Conservation (phyloP, 2,888 invertebrate genomes). For the Tipula unca region DNA sequence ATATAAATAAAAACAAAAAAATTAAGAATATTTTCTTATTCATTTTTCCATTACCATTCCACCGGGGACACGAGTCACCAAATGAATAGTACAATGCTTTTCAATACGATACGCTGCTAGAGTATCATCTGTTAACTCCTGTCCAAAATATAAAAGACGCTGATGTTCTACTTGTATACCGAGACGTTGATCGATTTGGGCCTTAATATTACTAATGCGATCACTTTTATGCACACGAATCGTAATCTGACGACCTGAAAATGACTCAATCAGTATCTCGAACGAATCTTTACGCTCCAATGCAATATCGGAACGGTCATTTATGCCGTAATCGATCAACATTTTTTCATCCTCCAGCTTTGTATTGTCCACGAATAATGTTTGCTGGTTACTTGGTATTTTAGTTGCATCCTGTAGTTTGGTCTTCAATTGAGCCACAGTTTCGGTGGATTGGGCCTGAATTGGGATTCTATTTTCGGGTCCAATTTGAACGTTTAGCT, state of each 20-base stretch:
- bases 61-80: background rate
- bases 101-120: background rate
- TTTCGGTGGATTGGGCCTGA: background rate
- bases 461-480: background rate
- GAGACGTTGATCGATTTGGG: background rate
- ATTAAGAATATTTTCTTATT: no score
- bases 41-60: background rate
- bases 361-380: background rate
- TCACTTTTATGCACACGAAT: background rate
- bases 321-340: background rate
- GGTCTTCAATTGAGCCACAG: background rate
- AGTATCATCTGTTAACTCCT: background rate
- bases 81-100: background rate
- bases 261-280: background rate
- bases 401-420: background rate
- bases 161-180: background rate
- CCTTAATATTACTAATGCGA: background rate
- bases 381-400: background rate
- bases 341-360: background rate
- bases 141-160: background rate
- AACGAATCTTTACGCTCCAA: background rate
- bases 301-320: background rate
- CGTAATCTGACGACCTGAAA: background rate
- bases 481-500: background rate
- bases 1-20: no score